Percentiles rank a stretch among this genome's conserved stretches.
Evolutionary conservation across 2,113 vertebrate species (phyloP).

Genomic region (Oncorhynchus tshawytscha): DNA sequence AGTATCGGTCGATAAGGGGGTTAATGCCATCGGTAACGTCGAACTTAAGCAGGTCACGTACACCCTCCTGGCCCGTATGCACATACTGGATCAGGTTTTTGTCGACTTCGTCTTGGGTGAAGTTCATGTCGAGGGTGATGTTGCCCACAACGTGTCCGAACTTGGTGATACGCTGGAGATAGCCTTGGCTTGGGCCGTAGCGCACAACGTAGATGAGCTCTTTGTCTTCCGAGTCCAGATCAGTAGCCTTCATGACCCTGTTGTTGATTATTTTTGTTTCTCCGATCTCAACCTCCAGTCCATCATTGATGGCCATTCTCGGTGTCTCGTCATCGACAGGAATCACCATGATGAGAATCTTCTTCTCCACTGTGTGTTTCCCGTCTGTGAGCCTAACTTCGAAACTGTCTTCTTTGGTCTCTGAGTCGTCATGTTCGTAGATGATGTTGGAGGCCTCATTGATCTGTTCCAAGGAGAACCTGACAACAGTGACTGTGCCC

Average conservation of each 20-base stretch:
- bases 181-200: conserved; percentile 84
- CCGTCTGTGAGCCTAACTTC: conserved; percentile 85
- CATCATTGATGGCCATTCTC: conserved; percentile 91
- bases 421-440: conserved; percentile 93
- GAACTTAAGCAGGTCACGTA: conserved; percentile 92
- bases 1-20: conserved; percentile 92
- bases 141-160: conserved; percentile 77
- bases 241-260: conserved; percentile 86
- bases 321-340: conserved; percentile 94
- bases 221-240: conserved; percentile 93
- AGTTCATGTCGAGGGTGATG: conserved; percentile 90
- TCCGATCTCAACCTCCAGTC: conserved; percentile 88
- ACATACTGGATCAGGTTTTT: conserved; percentile 83
- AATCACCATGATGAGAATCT: conserved; percentile 80
- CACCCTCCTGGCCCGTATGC: conserved; percentile 86
- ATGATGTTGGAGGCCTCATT: conserved; percentile 87
- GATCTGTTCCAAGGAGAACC: conserved; percentile 86
- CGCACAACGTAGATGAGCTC: conserved; percentile 81
- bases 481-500: conserved; percentile 79
- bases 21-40: conserved; percentile 94
- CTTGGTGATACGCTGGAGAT: conserved; percentile 76
- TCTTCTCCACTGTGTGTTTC: conserved; percentile 79
- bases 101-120: conserved; percentile 91
- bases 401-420: conserved; percentile 89
- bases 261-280: conserved; percentile 85